These are phyloP conservation scores for Tamandua tetradactyla DNA, from an alignment of 2,797 vertebrate genomes.

Conservation along the genomic window DNA sequence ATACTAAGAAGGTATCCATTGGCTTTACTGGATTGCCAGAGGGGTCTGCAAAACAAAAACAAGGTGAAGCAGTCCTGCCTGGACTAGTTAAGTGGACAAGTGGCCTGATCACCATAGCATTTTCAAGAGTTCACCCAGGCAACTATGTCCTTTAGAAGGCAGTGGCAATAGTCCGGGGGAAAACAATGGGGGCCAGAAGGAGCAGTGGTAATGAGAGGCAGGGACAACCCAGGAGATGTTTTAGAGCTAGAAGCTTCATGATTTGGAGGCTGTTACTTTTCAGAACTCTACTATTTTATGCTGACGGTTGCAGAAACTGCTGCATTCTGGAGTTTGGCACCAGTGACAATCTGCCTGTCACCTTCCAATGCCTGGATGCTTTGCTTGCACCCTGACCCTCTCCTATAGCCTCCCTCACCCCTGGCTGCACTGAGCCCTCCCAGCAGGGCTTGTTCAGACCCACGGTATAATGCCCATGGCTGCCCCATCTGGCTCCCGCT, in stretches of 20 bases:
- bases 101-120: not conserved
- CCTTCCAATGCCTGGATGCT: not conserved
- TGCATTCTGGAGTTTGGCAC: not conserved
- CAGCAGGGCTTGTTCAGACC: not conserved
- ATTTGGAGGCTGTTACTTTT: not conserved
- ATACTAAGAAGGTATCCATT: not conserved
- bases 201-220: not conserved
- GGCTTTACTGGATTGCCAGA: not conserved
- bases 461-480: not conserved
- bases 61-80: not conserved
- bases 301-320: not conserved
- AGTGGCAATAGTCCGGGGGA: not conserved
- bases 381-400: not conserved
- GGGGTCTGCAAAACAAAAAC: not conserved
- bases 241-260: not conserved
- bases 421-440: not conserved
- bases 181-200: not conserved
- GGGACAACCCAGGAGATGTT: not conserved
- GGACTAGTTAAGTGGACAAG: not conserved
- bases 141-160: not conserved
- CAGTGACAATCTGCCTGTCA: not conserved
- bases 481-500: not conserved
- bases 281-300: too few species aligned
- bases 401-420: not conserved
- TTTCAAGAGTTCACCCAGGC: not conserved